Evolutionary conservation across 2,113 vertebrate species (phyloP).

Genomic region (Ahaetulla prasina): DNA sequence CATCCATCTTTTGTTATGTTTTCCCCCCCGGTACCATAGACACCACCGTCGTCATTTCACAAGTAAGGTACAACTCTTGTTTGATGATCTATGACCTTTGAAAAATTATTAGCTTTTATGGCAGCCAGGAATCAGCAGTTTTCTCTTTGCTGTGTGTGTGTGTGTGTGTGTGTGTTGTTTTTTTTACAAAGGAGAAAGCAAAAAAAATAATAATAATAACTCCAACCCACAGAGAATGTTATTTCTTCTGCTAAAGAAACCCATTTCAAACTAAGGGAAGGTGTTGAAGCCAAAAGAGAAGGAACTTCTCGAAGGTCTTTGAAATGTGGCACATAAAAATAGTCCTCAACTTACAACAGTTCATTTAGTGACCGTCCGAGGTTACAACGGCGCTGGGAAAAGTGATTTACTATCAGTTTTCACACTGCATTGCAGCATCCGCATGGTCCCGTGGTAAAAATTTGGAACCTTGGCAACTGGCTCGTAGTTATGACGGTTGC

Average conservation of each 20-base stretch:
- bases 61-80: not conserved
- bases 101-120: not conserved
- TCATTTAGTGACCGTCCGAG: not conserved
- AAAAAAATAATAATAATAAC: not conserved
- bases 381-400: not conserved
- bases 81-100: not conserved
- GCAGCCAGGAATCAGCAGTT: not conserved
- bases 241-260: not conserved
- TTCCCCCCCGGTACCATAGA: not conserved
- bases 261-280: not conserved
- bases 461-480: too few species aligned
- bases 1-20: not conserved
- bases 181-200: not conserved
- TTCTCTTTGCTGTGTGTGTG: not conserved
- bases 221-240: not conserved
- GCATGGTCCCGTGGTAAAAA: too few species aligned
- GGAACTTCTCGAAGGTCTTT: not conserved
- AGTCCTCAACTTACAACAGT: too few species aligned
- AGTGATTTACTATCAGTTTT: too few species aligned
- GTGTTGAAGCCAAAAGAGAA: not conserved
- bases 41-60: not conserved
- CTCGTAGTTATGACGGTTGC: too few species aligned
- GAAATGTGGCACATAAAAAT: not conserved
- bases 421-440: too few species aligned
- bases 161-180: not conserved